A percentile compares a stretch with the other conserved stretches of the same genome.
These are phyloP conservation scores for Sebastes cheni DNA, from an alignment of 2,797 vertebrate genomes.

Conservation along the genomic window DNA sequence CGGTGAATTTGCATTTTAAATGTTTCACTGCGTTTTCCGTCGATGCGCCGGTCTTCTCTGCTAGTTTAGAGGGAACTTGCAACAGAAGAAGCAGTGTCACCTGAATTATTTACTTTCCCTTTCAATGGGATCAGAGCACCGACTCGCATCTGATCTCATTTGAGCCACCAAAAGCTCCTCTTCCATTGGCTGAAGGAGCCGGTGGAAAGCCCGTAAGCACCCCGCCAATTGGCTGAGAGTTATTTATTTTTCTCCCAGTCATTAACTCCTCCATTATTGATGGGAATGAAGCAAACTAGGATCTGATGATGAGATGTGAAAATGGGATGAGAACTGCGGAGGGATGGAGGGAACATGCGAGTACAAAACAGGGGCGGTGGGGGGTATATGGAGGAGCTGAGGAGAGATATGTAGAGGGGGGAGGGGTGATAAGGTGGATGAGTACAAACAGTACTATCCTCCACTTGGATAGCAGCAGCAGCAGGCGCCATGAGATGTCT, in stretches of 20 bases:
- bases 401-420: conserved; percentile 37
- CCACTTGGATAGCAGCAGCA: conserved; percentile 56
- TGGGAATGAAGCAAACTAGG: conserved; percentile 62
- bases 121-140: conserved; percentile 63
- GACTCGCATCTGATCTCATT: conserved; percentile 64
- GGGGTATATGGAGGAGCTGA: conserved; percentile 19
- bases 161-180: conserved; percentile 33
- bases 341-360: conserved; percentile 29
- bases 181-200: conserved; percentile 50
- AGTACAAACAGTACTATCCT: conserved; percentile 64
- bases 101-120: conserved; percentile 77
- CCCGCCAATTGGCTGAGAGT: conserved; percentile 55
- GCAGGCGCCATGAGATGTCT: conserved; percentile 67
- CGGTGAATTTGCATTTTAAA: conserved; percentile 67
- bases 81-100: conserved; percentile 50
- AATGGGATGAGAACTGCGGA: conserved; percentile 48
- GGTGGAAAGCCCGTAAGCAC: conserved; percentile 21
- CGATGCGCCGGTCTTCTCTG: background rate
- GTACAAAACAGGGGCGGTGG: conserved; percentile 35
- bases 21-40: conserved; percentile 25
- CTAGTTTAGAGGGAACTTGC: conserved; percentile 42
- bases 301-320: conserved; percentile 65
- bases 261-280: conserved; percentile 75
- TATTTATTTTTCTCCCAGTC: conserved; percentile 71
- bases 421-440: conserved; percentile 64